A percentile compares a stretch with the other conserved stretches of the same genome.
These are phyloP conservation scores for Danio albolineatus DNA, from an alignment of 2,797 vertebrate species.

Conservation along the genomic window DNA sequence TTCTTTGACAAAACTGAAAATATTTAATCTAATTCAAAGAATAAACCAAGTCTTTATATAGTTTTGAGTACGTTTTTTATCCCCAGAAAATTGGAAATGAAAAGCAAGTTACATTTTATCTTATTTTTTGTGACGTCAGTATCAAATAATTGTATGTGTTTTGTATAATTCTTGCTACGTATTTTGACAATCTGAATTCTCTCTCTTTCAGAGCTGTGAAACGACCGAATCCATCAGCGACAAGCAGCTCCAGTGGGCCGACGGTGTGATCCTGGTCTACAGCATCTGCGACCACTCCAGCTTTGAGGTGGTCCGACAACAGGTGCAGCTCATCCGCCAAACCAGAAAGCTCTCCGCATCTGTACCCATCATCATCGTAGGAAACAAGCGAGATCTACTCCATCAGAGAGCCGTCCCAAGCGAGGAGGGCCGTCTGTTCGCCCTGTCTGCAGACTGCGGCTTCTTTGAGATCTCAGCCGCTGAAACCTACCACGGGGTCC, in stretches of 20 bases:
- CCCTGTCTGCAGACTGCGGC: conserved; percentile 75
- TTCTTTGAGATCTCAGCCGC: conserved; percentile 85
- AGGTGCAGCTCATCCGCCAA: conserved; percentile 70
- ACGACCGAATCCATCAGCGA: conserved; percentile 65
- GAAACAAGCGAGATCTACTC: conserved; percentile 83
- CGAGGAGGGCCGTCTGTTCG: conserved; percentile 80
- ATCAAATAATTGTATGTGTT: neutral
- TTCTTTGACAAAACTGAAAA: neutral
- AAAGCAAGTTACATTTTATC: neutral
- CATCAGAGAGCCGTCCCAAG: conserved; percentile 78
- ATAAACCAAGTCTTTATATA: neutral
- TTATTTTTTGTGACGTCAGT: neutral
- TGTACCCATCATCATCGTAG: conserved; percentile 77
- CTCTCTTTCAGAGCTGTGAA: conserved; percentile 60
- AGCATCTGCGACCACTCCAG: conserved; percentile 85
- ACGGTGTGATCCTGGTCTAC: conserved; percentile 82
- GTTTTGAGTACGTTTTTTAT: neutral
- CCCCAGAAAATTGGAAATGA: neutral
- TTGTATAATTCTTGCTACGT: neutral
- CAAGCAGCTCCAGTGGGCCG: conserved; percentile 80
- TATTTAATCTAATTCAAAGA: neutral
- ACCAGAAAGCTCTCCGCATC: conserved; percentile 62
- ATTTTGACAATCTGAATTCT: neutral
- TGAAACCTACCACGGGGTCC: conserved; percentile 82
- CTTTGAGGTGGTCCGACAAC: conserved; percentile 74